Conservation (phyloP, 2,888 invertebrate genomes). For the Beris morrisii region DNA sequence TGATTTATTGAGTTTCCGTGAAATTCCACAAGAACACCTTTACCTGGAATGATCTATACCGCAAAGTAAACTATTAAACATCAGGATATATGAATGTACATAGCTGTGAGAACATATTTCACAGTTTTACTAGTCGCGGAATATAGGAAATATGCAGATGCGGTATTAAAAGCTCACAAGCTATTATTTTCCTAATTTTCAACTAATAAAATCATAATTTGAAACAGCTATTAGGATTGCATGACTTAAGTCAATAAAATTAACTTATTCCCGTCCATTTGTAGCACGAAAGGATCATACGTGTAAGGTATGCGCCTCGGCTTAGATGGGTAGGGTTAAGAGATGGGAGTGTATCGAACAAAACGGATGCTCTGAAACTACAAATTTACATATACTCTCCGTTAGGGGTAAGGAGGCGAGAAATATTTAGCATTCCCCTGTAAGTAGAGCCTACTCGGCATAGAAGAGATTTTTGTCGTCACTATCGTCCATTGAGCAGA, state of each 20-base stretch:
- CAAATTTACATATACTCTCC: too few species aligned
- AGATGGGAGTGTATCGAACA: background rate
- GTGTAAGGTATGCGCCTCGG: too few species aligned
- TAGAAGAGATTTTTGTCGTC: too few species aligned
- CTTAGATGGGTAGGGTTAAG: background rate
- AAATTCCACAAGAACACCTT: too few species aligned
- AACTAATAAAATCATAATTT: conserved; percentile 34
- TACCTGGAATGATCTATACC: background rate
- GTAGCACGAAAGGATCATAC: conserved; percentile 14
- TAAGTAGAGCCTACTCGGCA: too few species aligned
- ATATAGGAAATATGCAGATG: background rate
- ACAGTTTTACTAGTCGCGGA: background rate
- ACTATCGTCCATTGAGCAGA: too few species aligned
- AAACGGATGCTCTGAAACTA: too few species aligned
- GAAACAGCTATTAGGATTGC: conserved; percentile 32
- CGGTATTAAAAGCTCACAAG: conserved; percentile 7
- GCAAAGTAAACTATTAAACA: background rate
- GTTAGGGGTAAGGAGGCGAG: too few species aligned
- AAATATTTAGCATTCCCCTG: too few species aligned
- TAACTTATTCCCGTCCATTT: conserved; percentile 17
- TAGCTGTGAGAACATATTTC: too few species aligned
- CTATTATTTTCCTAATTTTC: conserved; percentile 30
- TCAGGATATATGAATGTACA: background rate
- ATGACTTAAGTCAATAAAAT: conserved; percentile 34
- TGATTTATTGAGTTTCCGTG: too few species aligned